Evolutionary conservation across 2,113 vertebrate genomes (phyloP).

Genomic region (Rousettus leschenaultii): DNA sequence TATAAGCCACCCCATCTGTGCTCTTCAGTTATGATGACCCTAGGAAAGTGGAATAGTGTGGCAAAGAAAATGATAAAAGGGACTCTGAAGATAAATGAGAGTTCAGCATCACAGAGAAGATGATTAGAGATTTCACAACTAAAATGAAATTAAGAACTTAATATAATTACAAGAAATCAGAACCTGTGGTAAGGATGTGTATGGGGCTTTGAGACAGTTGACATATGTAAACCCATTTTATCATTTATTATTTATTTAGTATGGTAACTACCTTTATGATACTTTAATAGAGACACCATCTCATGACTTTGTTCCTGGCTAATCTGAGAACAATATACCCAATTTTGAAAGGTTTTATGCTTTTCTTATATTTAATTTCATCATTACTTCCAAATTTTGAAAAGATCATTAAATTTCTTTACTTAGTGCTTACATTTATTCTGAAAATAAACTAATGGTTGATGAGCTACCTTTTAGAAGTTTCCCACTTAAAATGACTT

Average conservation of each 20-base stretch:
- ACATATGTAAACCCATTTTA: neutral
- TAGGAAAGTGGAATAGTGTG: neutral
- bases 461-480: neutral
- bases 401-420: neutral
- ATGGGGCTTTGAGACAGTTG: neutral
- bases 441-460: constrained; percentile 43
- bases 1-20: neutral
- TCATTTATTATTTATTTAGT: neutral
- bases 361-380: neutral
- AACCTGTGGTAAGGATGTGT: neutral
- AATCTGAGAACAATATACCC: neutral
- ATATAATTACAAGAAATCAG: neutral
- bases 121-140: neutral
- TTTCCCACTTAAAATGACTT: neutral
- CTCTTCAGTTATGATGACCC: neutral
- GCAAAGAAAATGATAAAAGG: neutral
- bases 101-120: neutral
- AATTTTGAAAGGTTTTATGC: neutral
- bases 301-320: neutral
- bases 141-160: neutral
- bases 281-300: neutral
- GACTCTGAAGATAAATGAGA: neutral
- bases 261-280: neutral
- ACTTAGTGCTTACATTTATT: neutral
- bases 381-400: neutral